These are phyloP conservation scores for Actinemys pallida DNA, from an alignment of 2,113 vertebrate species.

Conservation along the genomic window DNA sequence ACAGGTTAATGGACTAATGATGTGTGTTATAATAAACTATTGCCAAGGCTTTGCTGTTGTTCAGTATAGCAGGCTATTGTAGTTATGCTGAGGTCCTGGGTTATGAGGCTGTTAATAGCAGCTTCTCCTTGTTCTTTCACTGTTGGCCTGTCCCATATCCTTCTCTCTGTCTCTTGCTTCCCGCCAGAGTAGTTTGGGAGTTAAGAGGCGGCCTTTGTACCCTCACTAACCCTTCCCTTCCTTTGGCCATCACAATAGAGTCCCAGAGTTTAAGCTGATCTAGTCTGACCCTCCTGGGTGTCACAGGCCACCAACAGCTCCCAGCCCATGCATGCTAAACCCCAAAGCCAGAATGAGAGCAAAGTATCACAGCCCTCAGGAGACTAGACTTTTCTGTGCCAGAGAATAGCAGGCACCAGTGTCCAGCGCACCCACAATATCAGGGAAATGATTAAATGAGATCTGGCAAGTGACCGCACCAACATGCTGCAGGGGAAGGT, in stretches of 20 bases:
- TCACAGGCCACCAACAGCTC: not conserved
- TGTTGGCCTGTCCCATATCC: no score
- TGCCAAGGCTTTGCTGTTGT: no score
- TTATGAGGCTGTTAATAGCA: not conserved
- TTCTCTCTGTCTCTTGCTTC: not conserved
- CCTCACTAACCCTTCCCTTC: no score
- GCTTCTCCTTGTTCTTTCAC: not conserved
- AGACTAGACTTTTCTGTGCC: no score
- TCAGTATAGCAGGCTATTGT: not conserved
- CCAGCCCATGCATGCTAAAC: not conserved
- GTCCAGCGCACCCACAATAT: no score
- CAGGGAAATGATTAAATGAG: no score
- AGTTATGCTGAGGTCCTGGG: not conserved
- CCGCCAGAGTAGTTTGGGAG: no score
- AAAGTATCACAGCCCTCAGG: not conserved
- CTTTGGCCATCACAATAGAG: not conserved
- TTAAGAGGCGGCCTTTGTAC: no score
- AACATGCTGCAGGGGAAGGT: no score
- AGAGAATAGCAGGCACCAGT: no score
- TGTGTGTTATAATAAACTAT: no score
- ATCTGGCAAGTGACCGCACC: no score
- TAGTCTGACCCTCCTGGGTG: not conserved
- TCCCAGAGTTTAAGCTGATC: not conserved
- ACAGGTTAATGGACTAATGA: not conserved
- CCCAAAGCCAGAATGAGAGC: not conserved